Percentiles rank a stretch among this genome's conserved stretches.
phyloP scores from a whole-genome alignment of 2,888 invertebrate species.

The Junonia oenone region DNA sequence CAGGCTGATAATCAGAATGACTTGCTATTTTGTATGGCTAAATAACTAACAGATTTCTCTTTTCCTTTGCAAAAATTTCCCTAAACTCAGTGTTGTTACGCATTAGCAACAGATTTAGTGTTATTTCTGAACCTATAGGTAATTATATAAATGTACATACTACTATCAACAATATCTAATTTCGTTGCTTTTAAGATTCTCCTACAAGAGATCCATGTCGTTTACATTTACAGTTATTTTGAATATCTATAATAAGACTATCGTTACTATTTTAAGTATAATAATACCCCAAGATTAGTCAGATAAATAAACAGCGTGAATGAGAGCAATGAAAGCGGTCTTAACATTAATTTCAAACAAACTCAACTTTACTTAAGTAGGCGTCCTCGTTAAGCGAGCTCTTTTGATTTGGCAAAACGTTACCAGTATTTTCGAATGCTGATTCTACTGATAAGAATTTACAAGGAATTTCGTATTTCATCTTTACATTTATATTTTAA shows the following conservation, averaged over 20 bases:
- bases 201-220: too few species aligned
- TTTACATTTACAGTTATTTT: too few species aligned
- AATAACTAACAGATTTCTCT: conserved; percentile 15
- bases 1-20: conserved; percentile 18
- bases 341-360: background rate
- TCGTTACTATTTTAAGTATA: background rate
- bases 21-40: conserved; percentile 8
- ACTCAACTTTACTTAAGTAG: background rate
- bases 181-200: too few species aligned
- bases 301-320: background rate
- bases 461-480: background rate
- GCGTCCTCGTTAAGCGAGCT: background rate
- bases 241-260: too few species aligned
- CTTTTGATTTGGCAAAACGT: background rate
- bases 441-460: background rate
- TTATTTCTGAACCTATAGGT: too few species aligned
- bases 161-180: too few species aligned
- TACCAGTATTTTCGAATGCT: background rate
- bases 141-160: too few species aligned
- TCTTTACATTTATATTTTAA: background rate
- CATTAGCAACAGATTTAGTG: too few species aligned
- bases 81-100: too few species aligned
- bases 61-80: too few species aligned
- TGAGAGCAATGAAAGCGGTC: background rate
- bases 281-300: background rate